Conservation (phyloP, 2,113 vertebrate species). For the Patagioenas fasciata region DNA sequence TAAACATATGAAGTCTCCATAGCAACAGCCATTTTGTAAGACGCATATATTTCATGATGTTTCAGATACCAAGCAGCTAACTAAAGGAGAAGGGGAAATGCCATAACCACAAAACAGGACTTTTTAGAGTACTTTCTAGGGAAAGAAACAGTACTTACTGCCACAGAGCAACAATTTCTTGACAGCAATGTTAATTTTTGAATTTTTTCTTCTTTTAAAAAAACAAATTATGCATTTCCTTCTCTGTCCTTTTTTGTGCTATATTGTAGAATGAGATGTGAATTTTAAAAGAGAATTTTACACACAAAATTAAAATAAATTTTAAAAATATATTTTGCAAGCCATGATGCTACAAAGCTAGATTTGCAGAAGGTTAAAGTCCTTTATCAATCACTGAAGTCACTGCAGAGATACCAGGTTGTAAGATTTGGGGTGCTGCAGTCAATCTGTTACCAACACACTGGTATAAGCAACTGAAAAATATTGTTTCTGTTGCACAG, state of each 20-base stretch:
- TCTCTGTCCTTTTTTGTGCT: background rate
- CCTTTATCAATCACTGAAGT: background rate
- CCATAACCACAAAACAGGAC: background rate
- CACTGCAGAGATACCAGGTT: background rate
- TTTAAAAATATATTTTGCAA: background rate
- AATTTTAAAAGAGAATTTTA: background rate
- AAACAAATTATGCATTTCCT: background rate
- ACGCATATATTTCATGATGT: background rate
- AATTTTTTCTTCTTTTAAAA: background rate
- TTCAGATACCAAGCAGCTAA: background rate
- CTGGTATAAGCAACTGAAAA: background rate
- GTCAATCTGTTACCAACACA: background rate
- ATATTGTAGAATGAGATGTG: background rate
- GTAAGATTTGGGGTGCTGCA: background rate
- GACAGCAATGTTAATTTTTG: background rate
- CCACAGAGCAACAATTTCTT: background rate
- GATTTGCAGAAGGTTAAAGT: background rate
- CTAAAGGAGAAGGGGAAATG: background rate
- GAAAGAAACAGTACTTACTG: background rate
- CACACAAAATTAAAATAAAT: background rate
- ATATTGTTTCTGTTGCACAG: background rate
- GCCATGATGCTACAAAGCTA: background rate
- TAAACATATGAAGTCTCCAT: constrained; percentile 18
- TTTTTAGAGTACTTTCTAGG: background rate
- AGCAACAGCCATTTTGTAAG: constrained; percentile 3